A percentile compares a stretch with the other conserved stretches of the same genome.
Conservation (phyloP, 1,140 invertebrate species). For the Macrosteles quadrilineatus region DNA sequence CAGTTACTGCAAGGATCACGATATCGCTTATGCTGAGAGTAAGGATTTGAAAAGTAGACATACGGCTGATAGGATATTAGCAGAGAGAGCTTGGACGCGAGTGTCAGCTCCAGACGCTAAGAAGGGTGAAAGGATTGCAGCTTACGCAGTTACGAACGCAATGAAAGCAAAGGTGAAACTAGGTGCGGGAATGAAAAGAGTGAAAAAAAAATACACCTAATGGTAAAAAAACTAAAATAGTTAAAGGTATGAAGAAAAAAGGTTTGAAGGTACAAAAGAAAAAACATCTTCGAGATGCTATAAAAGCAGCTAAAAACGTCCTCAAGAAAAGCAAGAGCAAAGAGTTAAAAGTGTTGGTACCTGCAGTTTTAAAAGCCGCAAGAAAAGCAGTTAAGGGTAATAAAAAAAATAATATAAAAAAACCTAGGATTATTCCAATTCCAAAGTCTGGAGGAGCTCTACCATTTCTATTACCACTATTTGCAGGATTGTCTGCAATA, state of each 20-base stretch:
- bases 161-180: constrained; percentile 48
- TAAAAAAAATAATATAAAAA: not conserved
- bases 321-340: no score
- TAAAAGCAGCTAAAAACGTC: not conserved
- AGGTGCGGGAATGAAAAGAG: constrained; percentile 43
- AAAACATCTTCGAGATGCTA: no score
- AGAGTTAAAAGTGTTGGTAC: no score
- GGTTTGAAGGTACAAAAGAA: no score
- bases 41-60: constrained; percentile 47
- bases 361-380: no score
- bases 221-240: no score
- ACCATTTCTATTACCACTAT: not conserved
- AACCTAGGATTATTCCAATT: no score
- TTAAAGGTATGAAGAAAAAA: no score
- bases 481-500: not conserved
- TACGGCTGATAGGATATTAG: constrained; percentile 48
- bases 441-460: not conserved
- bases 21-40: constrained; percentile 50
- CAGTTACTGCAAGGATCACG: constrained; percentile 50
- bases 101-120: constrained; percentile 47
- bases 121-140: constrained; percentile 45
- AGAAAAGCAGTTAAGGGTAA: no score
- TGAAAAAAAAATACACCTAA: no score
- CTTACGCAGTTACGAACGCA: constrained; percentile 42
- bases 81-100: constrained; percentile 47